Percentiles rank a stretch among this genome's conserved stretches.
phyloP scores from a whole-genome alignment of 1,140 invertebrate genomes.

The Heliconius himera region DNA sequence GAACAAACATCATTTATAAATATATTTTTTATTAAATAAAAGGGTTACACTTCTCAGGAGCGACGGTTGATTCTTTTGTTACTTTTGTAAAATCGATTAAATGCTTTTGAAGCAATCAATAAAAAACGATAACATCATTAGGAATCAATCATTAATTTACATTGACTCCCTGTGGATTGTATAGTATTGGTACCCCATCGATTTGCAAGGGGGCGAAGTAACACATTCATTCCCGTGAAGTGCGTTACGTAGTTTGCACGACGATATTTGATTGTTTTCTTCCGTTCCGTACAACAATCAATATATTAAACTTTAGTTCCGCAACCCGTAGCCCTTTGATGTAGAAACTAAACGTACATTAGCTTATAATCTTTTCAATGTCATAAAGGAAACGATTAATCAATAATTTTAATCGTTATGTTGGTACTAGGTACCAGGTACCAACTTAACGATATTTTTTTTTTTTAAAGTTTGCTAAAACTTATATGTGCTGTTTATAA shows the following conservation, averaged over 20 bases:
- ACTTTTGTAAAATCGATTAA: constrained; percentile 44
- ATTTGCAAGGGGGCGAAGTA: constrained; percentile 46
- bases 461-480: too few relatives aligned
- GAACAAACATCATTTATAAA: constrained; percentile 47
- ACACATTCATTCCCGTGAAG: constrained; percentile 51
- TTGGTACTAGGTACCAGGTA: background rate
- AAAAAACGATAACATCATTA: constrained; percentile 75
- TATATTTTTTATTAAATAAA: constrained; percentile 40
- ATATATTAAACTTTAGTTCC: constrained; percentile 74
- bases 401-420: constrained; percentile 32
- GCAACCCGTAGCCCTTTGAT: constrained; percentile 40
- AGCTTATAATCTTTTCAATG: constrained; percentile 47
- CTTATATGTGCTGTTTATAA: too few relatives aligned
- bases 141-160: constrained; percentile 53
- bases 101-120: constrained; percentile 53
- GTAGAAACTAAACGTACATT: constrained; percentile 46
- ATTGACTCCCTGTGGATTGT: constrained; percentile 54
- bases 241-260: constrained; percentile 58
- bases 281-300: constrained; percentile 54
- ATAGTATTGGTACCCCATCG: constrained; percentile 45
- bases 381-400: constrained; percentile 53
- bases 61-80: constrained; percentile 71
- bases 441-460: background rate
- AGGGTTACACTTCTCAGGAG: constrained; percentile 37
- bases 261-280: constrained; percentile 66